Percentiles rank a stretch among this genome's conserved stretches.
phyloP scores from a whole-genome alignment of 2,113 vertebrate species.

The Petroica traversi region DNA sequence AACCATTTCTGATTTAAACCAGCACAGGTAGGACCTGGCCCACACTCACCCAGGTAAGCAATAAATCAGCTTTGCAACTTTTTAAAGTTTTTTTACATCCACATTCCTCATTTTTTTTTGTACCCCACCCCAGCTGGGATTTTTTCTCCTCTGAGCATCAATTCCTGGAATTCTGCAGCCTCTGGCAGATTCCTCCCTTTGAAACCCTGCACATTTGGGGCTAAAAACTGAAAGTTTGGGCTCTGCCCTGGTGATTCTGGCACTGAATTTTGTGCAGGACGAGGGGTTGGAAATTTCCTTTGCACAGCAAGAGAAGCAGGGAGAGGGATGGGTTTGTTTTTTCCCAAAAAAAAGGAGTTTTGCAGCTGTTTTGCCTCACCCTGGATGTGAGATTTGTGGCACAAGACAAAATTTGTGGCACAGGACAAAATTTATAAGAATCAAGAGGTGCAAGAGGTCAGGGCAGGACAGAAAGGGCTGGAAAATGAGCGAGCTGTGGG shows the following conservation, averaged over 20 bases:
- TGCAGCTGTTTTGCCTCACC: background rate
- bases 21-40: too few relatives aligned
- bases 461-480: background rate
- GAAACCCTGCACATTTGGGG: constrained; percentile 33
- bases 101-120: too few relatives aligned
- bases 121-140: too few relatives aligned
- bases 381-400: background rate
- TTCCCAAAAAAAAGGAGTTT: background rate
- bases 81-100: too few relatives aligned
- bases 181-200: constrained; percentile 43
- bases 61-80: too few relatives aligned
- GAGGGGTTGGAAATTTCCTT: background rate
- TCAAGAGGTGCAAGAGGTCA: background rate
- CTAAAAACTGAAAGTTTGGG: background rate
- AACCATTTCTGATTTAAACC: too few relatives aligned
- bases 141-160: background rate
- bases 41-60: too few relatives aligned
- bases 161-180: constrained; percentile 9
- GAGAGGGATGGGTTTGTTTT: background rate
- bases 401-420: background rate
- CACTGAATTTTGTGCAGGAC: background rate
- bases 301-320: background rate
- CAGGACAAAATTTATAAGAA: background rate
- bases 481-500: background rate
- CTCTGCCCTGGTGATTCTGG: background rate